Evolutionary conservation across 2,888 invertebrate genomes (phyloP).

Genomic region (Xylocampa areola): DNA sequence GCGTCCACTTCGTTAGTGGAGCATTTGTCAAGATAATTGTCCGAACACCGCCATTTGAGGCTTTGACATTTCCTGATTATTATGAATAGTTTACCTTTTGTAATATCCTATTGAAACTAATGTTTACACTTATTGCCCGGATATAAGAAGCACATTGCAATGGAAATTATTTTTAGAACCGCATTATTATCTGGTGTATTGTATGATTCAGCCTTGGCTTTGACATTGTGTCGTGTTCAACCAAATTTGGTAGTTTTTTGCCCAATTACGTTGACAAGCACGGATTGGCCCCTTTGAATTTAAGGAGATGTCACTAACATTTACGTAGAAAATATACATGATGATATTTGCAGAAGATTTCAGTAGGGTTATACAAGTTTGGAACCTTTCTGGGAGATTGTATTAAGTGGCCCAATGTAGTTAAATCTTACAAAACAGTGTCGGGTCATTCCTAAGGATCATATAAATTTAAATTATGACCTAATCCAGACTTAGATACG

Average conservation of each 20-base stretch:
- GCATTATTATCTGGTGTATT: conserved; percentile 45
- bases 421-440: no score
- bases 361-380: conserved; percentile 17
- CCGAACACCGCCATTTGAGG: conserved; percentile 76
- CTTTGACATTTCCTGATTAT: conserved; percentile 80
- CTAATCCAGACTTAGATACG: no score
- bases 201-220: conserved; percentile 74
- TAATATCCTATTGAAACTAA: conserved; percentile 39
- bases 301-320: conserved; percentile 24
- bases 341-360: conserved; percentile 34
- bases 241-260: conserved; percentile 72
- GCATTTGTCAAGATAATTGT: conserved; percentile 87
- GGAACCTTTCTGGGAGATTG: conserved; percentile 38
- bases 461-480: no score
- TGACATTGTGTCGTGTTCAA: conserved; percentile 74
- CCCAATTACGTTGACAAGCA: conserved; percentile 57
- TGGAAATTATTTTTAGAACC: conserved; percentile 45
- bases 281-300: conserved; percentile 33
- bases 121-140: conserved; percentile 45
- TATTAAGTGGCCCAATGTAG: no score
- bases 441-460: no score
- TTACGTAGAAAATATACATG: conserved; percentile 19
- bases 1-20: conserved; percentile 80
- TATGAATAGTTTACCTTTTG: conserved; percentile 64
- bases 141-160: conserved; percentile 49